phyloP scores from a whole-genome alignment of 2,888 invertebrate genomes.

The Habrosyne pyritoides region DNA sequence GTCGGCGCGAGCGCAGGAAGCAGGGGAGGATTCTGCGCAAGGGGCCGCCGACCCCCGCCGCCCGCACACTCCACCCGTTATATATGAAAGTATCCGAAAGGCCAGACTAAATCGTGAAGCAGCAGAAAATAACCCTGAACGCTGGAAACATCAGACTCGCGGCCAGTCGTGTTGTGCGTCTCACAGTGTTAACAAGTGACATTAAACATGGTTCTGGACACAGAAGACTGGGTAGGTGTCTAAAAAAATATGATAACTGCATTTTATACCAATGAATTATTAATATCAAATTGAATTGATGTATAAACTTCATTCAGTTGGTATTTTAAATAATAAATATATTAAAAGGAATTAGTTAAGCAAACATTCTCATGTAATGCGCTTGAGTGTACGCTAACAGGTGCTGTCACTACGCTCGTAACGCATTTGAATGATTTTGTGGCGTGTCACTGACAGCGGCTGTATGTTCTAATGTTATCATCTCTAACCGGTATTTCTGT shows the following conservation, averaged over 20 bases:
- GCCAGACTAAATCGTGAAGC: constrained; percentile 64
- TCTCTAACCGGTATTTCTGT: constrained; percentile 17
- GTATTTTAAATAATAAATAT: constrained; percentile 12
- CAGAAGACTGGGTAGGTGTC: constrained; percentile 80
- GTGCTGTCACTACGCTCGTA: constrained; percentile 49
- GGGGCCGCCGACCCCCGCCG: constrained; percentile 46
- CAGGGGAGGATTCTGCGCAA: constrained; percentile 64
- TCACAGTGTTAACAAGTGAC: constrained; percentile 82
- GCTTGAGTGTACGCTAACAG: constrained; percentile 51
- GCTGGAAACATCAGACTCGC: constrained; percentile 72
- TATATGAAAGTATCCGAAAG: constrained; percentile 74
- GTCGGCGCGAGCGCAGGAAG: constrained; percentile 70
- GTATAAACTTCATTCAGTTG: constrained; percentile 28
- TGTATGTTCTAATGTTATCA: constrained; percentile 22
- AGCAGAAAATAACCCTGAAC: constrained; percentile 82
- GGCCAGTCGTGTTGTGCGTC: constrained; percentile 83
- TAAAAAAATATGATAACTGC: constrained; percentile 18
- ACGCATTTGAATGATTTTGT: constrained; percentile 38
- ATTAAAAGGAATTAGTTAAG: constrained; percentile 18
- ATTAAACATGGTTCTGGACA: constrained; percentile 80
- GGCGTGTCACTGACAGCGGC: constrained; percentile 39
- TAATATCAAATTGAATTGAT: not conserved
- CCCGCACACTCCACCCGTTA: constrained; percentile 49
- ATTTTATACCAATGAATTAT: not conserved
- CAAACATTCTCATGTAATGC: constrained; percentile 37